Evolutionary conservation across 1,140 invertebrate species (phyloP), one percentile per base, ranked within the genome.

Genomic region (Antheraea pernyi): DNA sequence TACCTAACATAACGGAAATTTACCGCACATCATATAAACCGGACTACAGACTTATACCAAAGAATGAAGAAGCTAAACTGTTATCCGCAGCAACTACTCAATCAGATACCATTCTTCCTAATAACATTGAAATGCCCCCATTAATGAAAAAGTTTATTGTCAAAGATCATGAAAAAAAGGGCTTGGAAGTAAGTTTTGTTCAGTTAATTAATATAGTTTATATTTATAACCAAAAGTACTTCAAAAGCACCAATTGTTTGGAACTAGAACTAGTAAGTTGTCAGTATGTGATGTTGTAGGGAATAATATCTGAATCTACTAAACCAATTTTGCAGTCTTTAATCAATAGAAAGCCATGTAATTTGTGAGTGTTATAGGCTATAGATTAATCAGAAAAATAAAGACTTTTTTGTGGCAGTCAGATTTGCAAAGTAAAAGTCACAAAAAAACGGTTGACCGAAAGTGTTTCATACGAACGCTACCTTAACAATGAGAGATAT

Each of bases 11-110:
- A 0, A 87, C 94, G 0, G 93, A 95, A 86, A 93, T 97, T 18
- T 94, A 95, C 69, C 80, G 89, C 7, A 90, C 93, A 11, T 95
- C 95, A 30, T 97, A 97, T 75, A 97, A 97, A 91, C 84, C 95
- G 2, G 97, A 98, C 89, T 97, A 95, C 78, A 92, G 93, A 80
- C 87, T 98, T n/a, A 91, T 98, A 71, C 95, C 96, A 0, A 96
- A 96, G 79, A 93, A 95, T 76, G 94, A 97, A 82, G 97, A 97
- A 86, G 81, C 84, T 11, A 91, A 91, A 73, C 94, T 94, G 70
- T 88, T 94, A 13, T 91, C 92, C 37, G 70, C 72, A 69, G 73
- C 82, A 13, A 68, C 80, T 22, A 77, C 85, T 22, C 66, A 78
- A 8, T 19, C 76, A 22, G 79, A 93, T 42, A 93, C 91, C 53